Evolutionary conservation across 2,888 invertebrate genomes (phyloP).

Genomic region (Carabus problematicus): DNA sequence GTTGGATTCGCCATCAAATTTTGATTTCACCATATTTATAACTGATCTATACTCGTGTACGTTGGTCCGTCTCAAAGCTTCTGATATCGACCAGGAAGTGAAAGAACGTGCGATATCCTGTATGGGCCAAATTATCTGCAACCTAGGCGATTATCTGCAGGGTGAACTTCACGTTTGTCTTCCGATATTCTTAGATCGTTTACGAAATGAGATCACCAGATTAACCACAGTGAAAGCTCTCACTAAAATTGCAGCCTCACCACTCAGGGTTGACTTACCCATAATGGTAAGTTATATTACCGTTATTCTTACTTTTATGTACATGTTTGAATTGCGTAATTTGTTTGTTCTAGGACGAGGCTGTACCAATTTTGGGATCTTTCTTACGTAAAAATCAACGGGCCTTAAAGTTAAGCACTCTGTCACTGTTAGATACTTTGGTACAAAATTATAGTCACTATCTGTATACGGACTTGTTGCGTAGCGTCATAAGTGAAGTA

Average conservation of each 20-base stretch:
- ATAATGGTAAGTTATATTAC: slow-evolving; percentile 69
- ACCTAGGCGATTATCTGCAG: slow-evolving; percentile 86
- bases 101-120: slow-evolving; percentile 98
- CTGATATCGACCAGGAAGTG: slow-evolving; percentile 99
- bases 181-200: slow-evolving; percentile 92
- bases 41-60: slow-evolving; percentile 85
- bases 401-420: slow-evolving; percentile 88
- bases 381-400: slow-evolving; percentile 97
- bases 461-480: slow-evolving; percentile 72
- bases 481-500: slow-evolving; percentile 83
- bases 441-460: slow-evolving; percentile 82
- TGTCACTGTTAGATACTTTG: slow-evolving; percentile 88
- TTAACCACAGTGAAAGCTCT: slow-evolving; percentile 95
- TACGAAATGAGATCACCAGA: slow-evolving; percentile 96
- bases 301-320: not conserved
- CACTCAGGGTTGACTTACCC: slow-evolving; percentile 83
- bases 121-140: slow-evolving; percentile 93
- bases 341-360: slow-evolving; percentile 71
- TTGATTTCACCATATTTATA: slow-evolving; percentile 63
- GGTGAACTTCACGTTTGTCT: slow-evolving; percentile 84
- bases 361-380: slow-evolving; percentile 89
- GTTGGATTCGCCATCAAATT: slow-evolving; percentile 62
- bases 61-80: slow-evolving; percentile 83
- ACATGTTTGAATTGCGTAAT: slow-evolving; percentile 5
- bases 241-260: slow-evolving; percentile 91